Conservation (phyloP, 1,140 invertebrate genomes). For the Drosophila pandora region DNA sequence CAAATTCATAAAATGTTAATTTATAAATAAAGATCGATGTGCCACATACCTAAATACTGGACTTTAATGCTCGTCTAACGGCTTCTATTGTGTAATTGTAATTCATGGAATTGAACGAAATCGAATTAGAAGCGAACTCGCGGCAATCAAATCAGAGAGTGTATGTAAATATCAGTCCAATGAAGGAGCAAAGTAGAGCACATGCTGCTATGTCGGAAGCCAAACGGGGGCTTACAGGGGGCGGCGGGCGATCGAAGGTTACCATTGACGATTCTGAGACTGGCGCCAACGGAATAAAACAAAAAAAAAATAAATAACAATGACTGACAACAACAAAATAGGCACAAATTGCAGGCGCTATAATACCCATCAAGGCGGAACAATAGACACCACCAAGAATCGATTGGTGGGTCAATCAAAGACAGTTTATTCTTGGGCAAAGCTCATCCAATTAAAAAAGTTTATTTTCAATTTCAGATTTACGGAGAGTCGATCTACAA, state of each 20-base stretch:
- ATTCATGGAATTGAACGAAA: slow-evolving; percentile 40
- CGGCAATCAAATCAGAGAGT: slow-evolving; percentile 39
- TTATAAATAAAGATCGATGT: slow-evolving; percentile 17
- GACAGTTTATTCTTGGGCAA: not conserved
- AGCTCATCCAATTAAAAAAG: not conserved
- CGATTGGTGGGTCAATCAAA: slow-evolving; percentile 11
- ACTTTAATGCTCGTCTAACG: slow-evolving; percentile 11
- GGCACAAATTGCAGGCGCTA: slow-evolving; percentile 57
- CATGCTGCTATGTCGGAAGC: not conserved
- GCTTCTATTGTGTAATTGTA: slow-evolving; percentile 50
- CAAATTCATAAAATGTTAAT: slow-evolving; percentile 29
- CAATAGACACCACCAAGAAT: slow-evolving; percentile 14
- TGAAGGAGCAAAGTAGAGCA: slow-evolving; percentile 40
- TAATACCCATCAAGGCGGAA: slow-evolving; percentile 26
- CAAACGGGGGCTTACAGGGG: not conserved
- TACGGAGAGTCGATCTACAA: no score
- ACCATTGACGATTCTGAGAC: slow-evolving; percentile 24
- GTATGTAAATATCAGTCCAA: slow-evolving; percentile 20
- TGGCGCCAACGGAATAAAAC: slow-evolving; percentile 66
- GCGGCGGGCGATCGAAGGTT: slow-evolving; percentile 34
- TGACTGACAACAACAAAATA: slow-evolving; percentile 51
- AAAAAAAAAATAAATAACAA: slow-evolving; percentile 24
- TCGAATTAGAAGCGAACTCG: slow-evolving; percentile 48
- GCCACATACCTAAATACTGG: slow-evolving; percentile 37
- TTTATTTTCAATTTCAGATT: not conserved